Evolutionary conservation across 2,888 invertebrate genomes (phyloP).

Genomic region (Clistopyga incitator): DNA sequence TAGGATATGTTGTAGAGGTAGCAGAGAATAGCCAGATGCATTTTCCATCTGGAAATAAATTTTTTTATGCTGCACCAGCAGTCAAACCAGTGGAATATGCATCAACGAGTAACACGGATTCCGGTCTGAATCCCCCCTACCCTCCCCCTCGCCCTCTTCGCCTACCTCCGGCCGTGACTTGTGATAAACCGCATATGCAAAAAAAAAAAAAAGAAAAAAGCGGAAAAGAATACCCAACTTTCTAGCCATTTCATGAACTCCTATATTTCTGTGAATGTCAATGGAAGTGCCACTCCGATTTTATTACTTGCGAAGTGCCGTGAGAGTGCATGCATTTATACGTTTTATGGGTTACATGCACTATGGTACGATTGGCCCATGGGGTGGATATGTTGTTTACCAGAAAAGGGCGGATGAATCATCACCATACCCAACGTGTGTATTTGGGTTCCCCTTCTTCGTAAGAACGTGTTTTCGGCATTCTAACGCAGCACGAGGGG

Average conservation of each 20-base stretch:
- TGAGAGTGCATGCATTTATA: slow-evolving; percentile 15
- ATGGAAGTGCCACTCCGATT: not conserved
- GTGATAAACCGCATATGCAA: not conserved
- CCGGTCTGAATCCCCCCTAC: no score
- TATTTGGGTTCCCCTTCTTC: slow-evolving; percentile 31
- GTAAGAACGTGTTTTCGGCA: slow-evolving; percentile 49
- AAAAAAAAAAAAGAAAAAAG: not conserved
- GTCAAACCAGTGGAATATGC: no score
- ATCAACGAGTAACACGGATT: no score
- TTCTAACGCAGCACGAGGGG: slow-evolving; percentile 34
- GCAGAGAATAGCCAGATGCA: no score
- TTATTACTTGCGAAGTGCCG: not conserved
- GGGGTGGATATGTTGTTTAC: slow-evolving; percentile 62
- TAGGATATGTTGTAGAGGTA: no score
- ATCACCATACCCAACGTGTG: slow-evolving; percentile 51
- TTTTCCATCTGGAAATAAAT: no score
- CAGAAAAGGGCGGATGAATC: slow-evolving; percentile 65
- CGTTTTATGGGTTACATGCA: not conserved
- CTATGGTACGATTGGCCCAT: not conserved
- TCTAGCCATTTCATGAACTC: not conserved
- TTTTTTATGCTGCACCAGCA: no score
- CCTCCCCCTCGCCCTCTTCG: no score
- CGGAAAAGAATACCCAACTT: not conserved
- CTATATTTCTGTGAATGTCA: no score
- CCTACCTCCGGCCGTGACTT: not conserved